Conservation (phyloP, 2,113 vertebrate genomes). For the Cavia aperea region DNA sequence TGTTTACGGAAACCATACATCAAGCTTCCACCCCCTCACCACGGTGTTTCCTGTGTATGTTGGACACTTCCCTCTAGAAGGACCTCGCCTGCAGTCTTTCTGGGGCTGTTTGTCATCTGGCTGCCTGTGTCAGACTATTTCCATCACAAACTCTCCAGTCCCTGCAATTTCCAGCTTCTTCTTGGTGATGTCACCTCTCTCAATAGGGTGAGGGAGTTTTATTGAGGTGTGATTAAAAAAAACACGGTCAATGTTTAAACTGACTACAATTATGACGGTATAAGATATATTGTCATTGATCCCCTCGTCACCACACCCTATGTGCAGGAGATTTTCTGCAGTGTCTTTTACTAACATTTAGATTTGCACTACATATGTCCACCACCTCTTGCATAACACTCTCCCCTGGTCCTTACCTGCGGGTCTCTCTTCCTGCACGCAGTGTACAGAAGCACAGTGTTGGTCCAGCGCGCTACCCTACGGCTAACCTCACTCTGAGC, state of each 20-base stretch:
- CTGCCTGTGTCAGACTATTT: not conserved
- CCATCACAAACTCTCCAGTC: not conserved
- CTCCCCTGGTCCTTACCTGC: not conserved
- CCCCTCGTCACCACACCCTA: not conserved
- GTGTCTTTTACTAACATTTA: not conserved
- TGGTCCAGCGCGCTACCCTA: accelerated
- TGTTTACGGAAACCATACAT: not conserved
- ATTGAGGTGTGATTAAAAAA: not conserved
- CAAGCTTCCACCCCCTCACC: not conserved
- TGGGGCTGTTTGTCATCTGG: not conserved
- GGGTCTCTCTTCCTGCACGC: not conserved
- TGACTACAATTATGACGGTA: not conserved
- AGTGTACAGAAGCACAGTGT: not conserved
- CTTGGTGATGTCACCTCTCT: not conserved
- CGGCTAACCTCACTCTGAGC: not conserved
- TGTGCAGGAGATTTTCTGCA: not conserved
- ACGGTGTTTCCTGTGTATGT: not conserved
- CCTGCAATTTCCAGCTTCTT: not conserved
- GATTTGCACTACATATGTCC: not conserved
- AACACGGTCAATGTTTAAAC: not conserved
- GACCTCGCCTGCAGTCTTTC: too few species aligned
- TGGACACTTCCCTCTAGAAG: not conserved
- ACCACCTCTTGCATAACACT: not conserved
- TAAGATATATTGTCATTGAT: not conserved
- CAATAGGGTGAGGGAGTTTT: not conserved